Evolutionary conservation across 2,113 vertebrate species (phyloP).

Genomic region (Siphamia tubifer): DNA sequence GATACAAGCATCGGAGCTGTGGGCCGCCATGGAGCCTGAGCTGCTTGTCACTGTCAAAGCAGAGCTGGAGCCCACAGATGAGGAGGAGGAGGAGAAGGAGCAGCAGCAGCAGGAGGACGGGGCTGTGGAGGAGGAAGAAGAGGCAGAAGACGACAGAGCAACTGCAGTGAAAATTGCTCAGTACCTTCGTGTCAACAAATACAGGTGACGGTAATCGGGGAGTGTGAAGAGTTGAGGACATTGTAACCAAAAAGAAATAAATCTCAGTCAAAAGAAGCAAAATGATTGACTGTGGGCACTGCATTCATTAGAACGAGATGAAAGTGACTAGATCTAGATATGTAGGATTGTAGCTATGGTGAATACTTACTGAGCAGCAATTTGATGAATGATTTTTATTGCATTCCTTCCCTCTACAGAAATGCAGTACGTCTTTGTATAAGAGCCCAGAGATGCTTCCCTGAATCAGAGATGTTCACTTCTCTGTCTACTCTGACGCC

Average conservation of each 20-base stretch:
- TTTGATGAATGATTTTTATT: neutral
- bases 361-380: neutral
- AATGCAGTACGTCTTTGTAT: slow-evolving; percentile 83
- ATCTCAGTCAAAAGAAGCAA: too few species aligned
- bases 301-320: too few species aligned
- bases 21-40: slow-evolving; percentile 94
- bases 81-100: slow-evolving; percentile 57
- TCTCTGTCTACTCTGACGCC: slow-evolving; percentile 58
- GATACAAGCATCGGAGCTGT: slow-evolving; percentile 87
- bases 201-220: slow-evolving; percentile 82
- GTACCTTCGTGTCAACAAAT: slow-evolving; percentile 87
- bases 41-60: slow-evolving; percentile 77
- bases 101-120: slow-evolving; percentile 23
- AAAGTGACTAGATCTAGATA: neutral
- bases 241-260: too few species aligned
- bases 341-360: neutral
- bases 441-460: slow-evolving; percentile 76
- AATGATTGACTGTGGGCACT: too few species aligned
- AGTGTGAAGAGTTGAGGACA: too few species aligned
- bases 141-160: slow-evolving; percentile 69
- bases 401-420: slow-evolving; percentile 66
- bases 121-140: slow-evolving; percentile 24
- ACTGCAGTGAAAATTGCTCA: slow-evolving; percentile 79
- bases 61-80: slow-evolving; percentile 69
- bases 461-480: slow-evolving; percentile 80